Evolutionary conservation across 1,140 invertebrate species (phyloP).

Genomic region (Orius insidiosus): DNA sequence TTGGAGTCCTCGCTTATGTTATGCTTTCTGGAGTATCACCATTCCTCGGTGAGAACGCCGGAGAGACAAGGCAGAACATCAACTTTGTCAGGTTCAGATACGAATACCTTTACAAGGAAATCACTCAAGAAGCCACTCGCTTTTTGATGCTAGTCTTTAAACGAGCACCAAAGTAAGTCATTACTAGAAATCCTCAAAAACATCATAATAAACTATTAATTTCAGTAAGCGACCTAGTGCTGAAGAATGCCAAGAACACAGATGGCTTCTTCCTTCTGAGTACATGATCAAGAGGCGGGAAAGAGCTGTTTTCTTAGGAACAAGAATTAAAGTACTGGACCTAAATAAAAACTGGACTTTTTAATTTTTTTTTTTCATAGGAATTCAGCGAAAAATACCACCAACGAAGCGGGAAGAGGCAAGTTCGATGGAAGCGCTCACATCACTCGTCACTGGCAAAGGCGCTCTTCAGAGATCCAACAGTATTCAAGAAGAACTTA

Average conservation of each 20-base stretch:
- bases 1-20: conserved; percentile 86
- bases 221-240: conserved; percentile 76
- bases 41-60: conserved; percentile 63
- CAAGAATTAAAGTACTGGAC: conserved; percentile 48
- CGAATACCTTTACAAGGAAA: conserved; percentile 83
- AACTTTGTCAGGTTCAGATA: conserved; percentile 84
- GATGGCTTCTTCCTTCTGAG: conserved; percentile 82
- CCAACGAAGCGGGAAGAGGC: conserved; percentile 37
- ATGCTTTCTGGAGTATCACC: conserved; percentile 85
- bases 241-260: conserved; percentile 88
- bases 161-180: conserved; percentile 64
- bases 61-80: conserved; percentile 82
- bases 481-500: conserved; percentile 63
- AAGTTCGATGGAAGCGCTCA: conserved; percentile 36
- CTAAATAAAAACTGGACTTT: too few species aligned
- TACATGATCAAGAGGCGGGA: conserved; percentile 86
- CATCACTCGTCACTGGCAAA: conserved; percentile 24
- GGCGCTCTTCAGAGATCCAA: conserved; percentile 44
- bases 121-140: conserved; percentile 81
- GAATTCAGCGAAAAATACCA: conserved; percentile 63
- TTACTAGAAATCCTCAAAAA: conserved; percentile 12
- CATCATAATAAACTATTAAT: too few species aligned
- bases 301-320: conserved; percentile 66
- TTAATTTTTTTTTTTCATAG: conserved; percentile 24
- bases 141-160: conserved; percentile 94